Conservation (phyloP, 2,797 vertebrate genomes). For the Macropus fuliginosus region DNA sequence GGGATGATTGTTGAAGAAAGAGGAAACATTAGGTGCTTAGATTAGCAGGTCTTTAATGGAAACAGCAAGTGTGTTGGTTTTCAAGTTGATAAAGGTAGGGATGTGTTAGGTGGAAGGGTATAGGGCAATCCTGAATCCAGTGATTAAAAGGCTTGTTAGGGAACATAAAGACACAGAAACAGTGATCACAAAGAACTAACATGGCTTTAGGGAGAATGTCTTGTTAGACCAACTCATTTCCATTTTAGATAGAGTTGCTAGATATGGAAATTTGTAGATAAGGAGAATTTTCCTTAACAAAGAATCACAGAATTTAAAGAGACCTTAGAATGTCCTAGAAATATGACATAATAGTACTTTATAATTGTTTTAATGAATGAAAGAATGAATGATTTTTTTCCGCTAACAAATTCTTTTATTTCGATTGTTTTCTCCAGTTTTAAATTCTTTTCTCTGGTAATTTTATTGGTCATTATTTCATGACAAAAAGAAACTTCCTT, state of each 20-base stretch:
- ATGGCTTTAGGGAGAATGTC: background rate
- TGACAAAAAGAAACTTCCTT: background rate
- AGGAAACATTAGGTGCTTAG: constrained; percentile 69
- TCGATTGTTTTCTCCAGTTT: background rate
- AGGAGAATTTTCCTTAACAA: background rate
- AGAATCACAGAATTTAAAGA: background rate
- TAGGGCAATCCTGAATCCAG: background rate
- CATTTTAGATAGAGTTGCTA: background rate
- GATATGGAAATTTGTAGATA: background rate
- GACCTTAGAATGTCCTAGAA: background rate
- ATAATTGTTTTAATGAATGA: background rate
- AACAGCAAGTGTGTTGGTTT: constrained; percentile 55
- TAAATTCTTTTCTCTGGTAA: background rate
- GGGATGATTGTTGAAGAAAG: constrained; percentile 70
- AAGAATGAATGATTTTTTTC: background rate
- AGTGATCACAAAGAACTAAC: background rate
- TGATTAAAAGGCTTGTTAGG: background rate
- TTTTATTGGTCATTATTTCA: background rate
- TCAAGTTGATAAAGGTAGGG: constrained; percentile 23
- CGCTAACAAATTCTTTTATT: background rate
- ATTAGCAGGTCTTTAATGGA: constrained; percentile 61
- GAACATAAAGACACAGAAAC: background rate
- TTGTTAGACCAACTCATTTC: background rate
- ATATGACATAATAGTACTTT: background rate
- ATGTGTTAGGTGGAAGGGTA: background rate